These are phyloP conservation scores for Cygnus olor DNA, from an alignment of 2,797 vertebrate genomes.

Conservation along the genomic window DNA sequence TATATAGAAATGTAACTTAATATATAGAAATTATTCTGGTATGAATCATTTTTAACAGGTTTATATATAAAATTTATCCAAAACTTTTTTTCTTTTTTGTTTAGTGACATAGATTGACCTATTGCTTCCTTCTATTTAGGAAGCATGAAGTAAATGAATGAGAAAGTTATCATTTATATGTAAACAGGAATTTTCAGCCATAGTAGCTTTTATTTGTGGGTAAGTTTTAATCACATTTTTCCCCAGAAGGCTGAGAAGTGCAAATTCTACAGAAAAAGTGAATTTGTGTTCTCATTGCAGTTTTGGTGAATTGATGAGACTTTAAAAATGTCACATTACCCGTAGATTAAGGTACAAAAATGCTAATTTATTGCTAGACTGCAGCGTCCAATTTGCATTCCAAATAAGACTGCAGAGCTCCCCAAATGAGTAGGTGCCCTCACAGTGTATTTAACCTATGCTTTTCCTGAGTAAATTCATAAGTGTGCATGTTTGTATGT, in stretches of 20 bases:
- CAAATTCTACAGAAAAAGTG: background rate
- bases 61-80: background rate
- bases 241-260: background rate
- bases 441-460: constrained; percentile 56
- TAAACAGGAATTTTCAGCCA: background rate
- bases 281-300: background rate
- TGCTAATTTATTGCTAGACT: constrained; percentile 77
- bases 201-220: background rate
- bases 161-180: background rate
- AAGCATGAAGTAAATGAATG: background rate
- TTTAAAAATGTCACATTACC: constrained; percentile 31
- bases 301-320: constrained; percentile 11
- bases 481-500: background rate
- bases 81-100: background rate
- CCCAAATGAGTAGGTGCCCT: constrained; percentile 53
- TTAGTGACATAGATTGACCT: background rate
- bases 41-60: background rate
- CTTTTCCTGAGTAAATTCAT: background rate
- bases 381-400: constrained; percentile 79
- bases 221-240: background rate
- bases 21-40: background rate
- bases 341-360: constrained; percentile 60
- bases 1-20: background rate
- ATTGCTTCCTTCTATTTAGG: background rate
- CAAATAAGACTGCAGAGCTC: constrained; percentile 75